Base-by-base conservation (phyloP, 2,113 vertebrate species). In the Zosterops hypoxanthus region DNA sequence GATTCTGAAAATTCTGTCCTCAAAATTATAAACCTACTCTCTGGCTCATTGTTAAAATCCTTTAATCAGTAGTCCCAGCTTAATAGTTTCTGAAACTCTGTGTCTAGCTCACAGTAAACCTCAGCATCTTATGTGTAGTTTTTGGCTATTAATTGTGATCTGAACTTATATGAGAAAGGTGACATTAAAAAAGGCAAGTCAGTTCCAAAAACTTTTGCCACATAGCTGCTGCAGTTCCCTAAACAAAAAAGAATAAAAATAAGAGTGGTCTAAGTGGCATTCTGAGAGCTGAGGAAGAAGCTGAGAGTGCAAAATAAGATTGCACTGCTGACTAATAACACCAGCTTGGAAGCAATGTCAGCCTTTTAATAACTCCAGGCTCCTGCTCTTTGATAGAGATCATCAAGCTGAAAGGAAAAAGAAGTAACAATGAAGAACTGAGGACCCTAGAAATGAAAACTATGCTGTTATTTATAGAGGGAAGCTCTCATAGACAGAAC, bases 221-320 rank as follows among this genome's bases (percentile, higher is more conserved):
- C 0, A 0, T 46, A 47, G 33, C 31, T 0, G 0, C 34, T 46
- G 9, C 66, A 20, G 82, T 81, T 53, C 59, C 49, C 56, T 44
- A 63, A 72, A 63, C 36, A 70, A 63, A 70, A 53, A 63, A n/a
- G 22, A 88, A 73, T 46, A 50, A 69, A 78, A 82, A 31, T 42
- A 34, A 70, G 46, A 53, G 28, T 44, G 5, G 26, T 76, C 12
- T 20, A 41, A 55, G 64, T 36, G 53, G 29, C 63, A 46, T 83
- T 77, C 34, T 55, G 25, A 65, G n/a, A 79, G 42, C 7, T 60
- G 77, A 82, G 41, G 50, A 75, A 42, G 77, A 42, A 83, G 77
- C 47, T 39, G 68, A 47, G 47, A 66, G 61, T 47, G 69, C 42
- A 44, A 57, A 81, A 50, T 14, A 34, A 63, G 56, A 52, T 2